Base-by-base conservation (phyloP, 1,140 invertebrate species). In the Odontomachus brunneus region DNA sequence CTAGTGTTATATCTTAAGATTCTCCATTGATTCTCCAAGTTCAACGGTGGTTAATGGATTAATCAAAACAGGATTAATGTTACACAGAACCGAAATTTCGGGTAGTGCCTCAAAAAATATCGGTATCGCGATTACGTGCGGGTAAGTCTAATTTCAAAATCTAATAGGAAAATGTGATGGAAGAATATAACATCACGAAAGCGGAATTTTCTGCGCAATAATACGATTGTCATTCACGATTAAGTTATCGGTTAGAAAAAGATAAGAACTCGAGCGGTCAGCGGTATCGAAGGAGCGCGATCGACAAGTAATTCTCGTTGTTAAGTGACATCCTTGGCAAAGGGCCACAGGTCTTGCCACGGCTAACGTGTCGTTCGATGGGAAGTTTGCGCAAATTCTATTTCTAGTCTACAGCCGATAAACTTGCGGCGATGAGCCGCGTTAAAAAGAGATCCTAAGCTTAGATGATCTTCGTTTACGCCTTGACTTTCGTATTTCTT, bases 281-380 rank as follows among this genome's bases (percentile, higher is more conserved):
- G 74, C 84, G 69, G 83, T 76, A 55, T 82, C 81, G 63, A 85
- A 87, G 63, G 38, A 72, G 71, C 71, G 38, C 84, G 55, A 78
- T 76, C 65, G 49, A 71, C 82, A 89, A 90, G 87, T 86, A 85
- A 78, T 81, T 84, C 84, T 84, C 62, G 72, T 57, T 66, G 11
- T 60, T 82, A 83, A 91, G 88, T 86, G 88, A 91, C 89, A 91
- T 90, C 86, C 82, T 91, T 91, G 89, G 89, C 89, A 89, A 91
- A 90, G 83, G 88, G 86, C 87, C 90, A 78, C 63, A 84, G 72
- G 73, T 53, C 75, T 80, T 88, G 83, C 82, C 51, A 24, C 66
- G 76, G 29, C 81, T 78, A 65, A 82, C 24, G 38, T 76, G 62
- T 71, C 85, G 55, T 3, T 55, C 69, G 84, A 80, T 82, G 88